Percentiles rank a stretch among this genome's conserved stretches.
phyloP scores from a whole-genome alignment of 1,140 invertebrate species.

The Zaprionus camerounensis region DNA sequence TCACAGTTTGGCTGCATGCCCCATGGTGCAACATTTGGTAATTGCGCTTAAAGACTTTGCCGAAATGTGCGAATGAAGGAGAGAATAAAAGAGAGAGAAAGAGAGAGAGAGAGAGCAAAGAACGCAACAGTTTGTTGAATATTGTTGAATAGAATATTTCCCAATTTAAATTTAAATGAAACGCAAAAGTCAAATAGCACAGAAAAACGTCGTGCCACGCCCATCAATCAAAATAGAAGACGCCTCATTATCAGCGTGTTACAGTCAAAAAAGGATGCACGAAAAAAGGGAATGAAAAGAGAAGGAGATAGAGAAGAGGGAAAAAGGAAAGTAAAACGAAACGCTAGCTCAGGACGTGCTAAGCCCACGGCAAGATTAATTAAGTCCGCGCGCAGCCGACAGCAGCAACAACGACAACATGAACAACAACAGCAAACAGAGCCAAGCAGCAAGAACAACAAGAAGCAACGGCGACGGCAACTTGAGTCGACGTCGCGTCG shows the following conservation, averaged over 20 bases:
- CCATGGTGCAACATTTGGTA: background rate
- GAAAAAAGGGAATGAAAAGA: conserved; percentile 1
- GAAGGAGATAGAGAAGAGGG: conserved; percentile 14
- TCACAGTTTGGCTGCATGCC: conserved; percentile 9
- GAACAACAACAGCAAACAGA: background rate
- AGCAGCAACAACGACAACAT: conserved; percentile 18
- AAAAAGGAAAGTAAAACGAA: conserved; percentile 36
- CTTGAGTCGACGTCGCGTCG: conserved; percentile 14
- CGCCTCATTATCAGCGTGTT: conserved; percentile 44
- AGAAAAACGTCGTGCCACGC: conserved; percentile 11
- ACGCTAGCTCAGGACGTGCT: conserved; percentile 50
- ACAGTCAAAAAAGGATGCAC: conserved; percentile 31
- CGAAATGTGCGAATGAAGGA: background rate
- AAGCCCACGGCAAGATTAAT: conserved; percentile 77
- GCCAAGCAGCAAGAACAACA: conserved; percentile 9
- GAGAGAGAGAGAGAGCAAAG: background rate
- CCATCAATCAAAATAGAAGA: conserved; percentile 40
- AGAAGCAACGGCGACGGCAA: conserved; percentile 26
- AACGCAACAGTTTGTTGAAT: background rate
- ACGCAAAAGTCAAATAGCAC: conserved; percentile 29
- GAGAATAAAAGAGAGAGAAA: background rate
- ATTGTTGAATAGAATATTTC: background rate
- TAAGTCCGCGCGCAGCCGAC: conserved; percentile 62
- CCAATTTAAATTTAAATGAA: conserved; percentile 35
- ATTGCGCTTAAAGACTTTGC: conserved; percentile 12